Evolutionary conservation across 2,113 vertebrate genomes (phyloP).

Genomic region (Salvelinus alpinus): DNA sequence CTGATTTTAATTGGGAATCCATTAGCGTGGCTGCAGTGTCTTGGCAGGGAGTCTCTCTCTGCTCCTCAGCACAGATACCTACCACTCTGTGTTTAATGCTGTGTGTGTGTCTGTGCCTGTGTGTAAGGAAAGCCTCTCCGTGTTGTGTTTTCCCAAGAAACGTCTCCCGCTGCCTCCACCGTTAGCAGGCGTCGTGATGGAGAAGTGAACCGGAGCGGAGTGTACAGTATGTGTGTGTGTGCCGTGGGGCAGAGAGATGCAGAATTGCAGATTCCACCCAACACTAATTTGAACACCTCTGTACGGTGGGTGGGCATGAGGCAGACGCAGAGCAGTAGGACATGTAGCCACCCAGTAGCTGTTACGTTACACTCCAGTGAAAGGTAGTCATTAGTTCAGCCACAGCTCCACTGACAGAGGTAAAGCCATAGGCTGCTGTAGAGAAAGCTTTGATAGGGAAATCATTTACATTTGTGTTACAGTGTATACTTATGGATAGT

Average conservation of each 20-base stretch:
- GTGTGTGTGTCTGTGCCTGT: conserved; percentile 2
- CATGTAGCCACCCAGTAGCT: conserved; percentile 62
- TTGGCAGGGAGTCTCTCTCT: conserved; percentile 24
- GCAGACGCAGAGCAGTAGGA: neutral
- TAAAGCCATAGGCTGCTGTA: conserved; percentile 12
- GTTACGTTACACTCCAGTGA: conserved; percentile 51
- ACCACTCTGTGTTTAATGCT: conserved; percentile 18
- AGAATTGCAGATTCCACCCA: conserved; percentile 49
- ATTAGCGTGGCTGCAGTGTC: conserved; percentile 40
- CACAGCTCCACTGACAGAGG: conserved; percentile 44
- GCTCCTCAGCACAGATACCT: conserved; percentile 28
- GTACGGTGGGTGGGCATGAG: conserved; percentile 65
- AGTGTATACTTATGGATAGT: neutral
- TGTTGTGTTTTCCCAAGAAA: conserved; percentile 19
- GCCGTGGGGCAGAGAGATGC: conserved; percentile 45
- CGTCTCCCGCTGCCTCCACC: conserved; percentile 27
- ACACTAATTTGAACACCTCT: conserved; percentile 67
- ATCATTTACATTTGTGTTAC: neutral
- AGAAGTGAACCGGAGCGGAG: too few relatives aligned
- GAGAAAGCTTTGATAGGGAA: neutral
- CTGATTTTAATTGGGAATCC: conserved; percentile 51
- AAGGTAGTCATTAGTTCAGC: conserved; percentile 63
- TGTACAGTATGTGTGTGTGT: conserved; percentile 19
- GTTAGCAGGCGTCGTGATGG: neutral
- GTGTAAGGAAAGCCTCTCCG: neutral